Evolutionary conservation across 1,140 invertebrate genomes (phyloP).

Genomic region (Aphelinus certus): DNA sequence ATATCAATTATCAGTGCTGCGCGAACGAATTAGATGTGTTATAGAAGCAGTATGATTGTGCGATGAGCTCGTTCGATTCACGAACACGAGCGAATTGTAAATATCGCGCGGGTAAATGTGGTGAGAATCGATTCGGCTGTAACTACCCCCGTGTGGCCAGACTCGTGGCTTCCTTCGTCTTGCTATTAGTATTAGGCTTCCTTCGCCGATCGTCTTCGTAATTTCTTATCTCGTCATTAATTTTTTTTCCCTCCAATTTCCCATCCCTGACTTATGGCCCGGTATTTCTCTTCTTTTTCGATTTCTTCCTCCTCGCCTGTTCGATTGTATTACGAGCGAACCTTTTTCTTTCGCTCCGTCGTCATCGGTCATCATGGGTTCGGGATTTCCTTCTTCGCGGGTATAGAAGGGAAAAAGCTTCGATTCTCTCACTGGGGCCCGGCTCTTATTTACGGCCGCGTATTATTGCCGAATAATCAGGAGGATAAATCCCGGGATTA

Average conservation of each 20-base stretch:
- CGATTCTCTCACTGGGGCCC: background rate
- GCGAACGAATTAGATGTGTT: too few relatives aligned
- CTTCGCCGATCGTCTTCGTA: constrained; percentile 4
- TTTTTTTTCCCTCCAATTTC: constrained; percentile 26
- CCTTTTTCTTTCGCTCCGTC: constrained; percentile 9
- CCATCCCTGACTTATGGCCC: constrained; percentile 28
- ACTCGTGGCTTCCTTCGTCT: background rate
- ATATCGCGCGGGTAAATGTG: too few relatives aligned
- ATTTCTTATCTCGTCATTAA: constrained; percentile 26
- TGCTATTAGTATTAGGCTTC: constrained; percentile 21
- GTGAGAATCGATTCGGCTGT: too few relatives aligned
- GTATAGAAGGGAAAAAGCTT: background rate
- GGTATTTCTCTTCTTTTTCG: constrained; percentile 24
- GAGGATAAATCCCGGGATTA: constrained; percentile 19
- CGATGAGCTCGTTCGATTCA: too few relatives aligned
- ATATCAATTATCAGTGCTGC: too few relatives aligned
- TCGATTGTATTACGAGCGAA: constrained; percentile 5
- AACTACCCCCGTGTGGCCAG: too few relatives aligned
- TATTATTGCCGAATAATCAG: constrained; percentile 33
- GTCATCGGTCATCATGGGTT: constrained; percentile 28
- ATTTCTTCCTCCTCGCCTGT: background rate
- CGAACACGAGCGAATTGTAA: too few relatives aligned
- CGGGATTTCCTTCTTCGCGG: constrained; percentile 13
- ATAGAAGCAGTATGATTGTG: too few relatives aligned
- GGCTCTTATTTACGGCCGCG: constrained; percentile 13